Evolutionary conservation across 2,888 invertebrate species (phyloP).

Genomic region (Sturmia bella): DNA sequence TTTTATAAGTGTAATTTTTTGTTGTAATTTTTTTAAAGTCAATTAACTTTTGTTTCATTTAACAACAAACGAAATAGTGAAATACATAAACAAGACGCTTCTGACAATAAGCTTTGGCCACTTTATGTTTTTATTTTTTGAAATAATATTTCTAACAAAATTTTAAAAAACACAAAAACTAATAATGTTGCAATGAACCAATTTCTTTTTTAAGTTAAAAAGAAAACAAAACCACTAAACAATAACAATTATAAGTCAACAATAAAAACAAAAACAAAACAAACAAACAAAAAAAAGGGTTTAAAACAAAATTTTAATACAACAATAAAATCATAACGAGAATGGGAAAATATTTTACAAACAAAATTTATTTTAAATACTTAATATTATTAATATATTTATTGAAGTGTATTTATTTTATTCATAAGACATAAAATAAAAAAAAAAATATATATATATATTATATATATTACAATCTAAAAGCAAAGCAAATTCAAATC

Average conservation of each 20-base stretch:
- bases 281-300: conserved; percentile 26
- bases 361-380: conserved; percentile 49
- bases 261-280: conserved; percentile 36
- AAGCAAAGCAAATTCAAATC: conserved; percentile 11
- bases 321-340: conserved; percentile 37
- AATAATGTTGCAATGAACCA: conserved; percentile 67
- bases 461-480: conserved; percentile 11
- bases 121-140: conserved; percentile 69
- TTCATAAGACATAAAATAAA: conserved; percentile 39
- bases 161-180: conserved; percentile 47
- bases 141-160: conserved; percentile 52
- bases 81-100: conserved; percentile 79
- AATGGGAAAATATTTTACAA: conserved; percentile 55
- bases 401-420: conserved; percentile 56
- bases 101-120: conserved; percentile 82
- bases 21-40: conserved; percentile 12
- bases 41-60: conserved; percentile 34
- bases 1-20: conserved; percentile 24
- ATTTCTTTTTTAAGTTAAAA: conserved; percentile 61
- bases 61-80: conserved; percentile 69
- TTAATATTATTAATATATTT: conserved; percentile 69
- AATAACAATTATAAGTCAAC: conserved; percentile 42
- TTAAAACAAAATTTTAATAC: conserved; percentile 42
- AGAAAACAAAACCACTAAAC: conserved; percentile 43
- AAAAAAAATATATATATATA: not conserved